Evolutionary conservation across 2,888 invertebrate genomes (phyloP).

Genomic region (Drosophila austrosaltans): DNA sequence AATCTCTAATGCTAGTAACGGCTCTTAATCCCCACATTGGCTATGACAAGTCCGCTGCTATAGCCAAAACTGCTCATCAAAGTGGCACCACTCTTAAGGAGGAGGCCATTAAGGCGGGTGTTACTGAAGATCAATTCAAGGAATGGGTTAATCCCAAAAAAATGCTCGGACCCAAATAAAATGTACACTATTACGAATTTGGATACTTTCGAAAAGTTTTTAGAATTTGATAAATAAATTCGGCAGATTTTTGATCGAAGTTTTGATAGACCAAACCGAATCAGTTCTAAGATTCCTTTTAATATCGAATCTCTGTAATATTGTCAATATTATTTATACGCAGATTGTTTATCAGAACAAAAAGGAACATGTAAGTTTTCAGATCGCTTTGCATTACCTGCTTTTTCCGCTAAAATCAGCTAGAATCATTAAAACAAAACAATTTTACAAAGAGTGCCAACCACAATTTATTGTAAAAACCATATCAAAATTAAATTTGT

Average conservation of each 20-base stretch:
- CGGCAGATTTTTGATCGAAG: too few relatives aligned
- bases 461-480: slow-evolving; percentile 13
- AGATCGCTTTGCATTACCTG: too few relatives aligned
- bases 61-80: slow-evolving; percentile 97
- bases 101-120: slow-evolving; percentile 92
- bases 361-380: too few relatives aligned
- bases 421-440: too few relatives aligned
- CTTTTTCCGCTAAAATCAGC: too few relatives aligned
- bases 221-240: too few relatives aligned
- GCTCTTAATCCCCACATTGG: slow-evolving; percentile 98
- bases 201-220: background rate
- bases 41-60: slow-evolving; percentile 97
- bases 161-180: slow-evolving; percentile 93
- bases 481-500: slow-evolving; percentile 6
- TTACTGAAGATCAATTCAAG: slow-evolving; percentile 94
- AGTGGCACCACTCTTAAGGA: slow-evolving; percentile 94
- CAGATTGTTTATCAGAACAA: too few relatives aligned
- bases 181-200: too few relatives aligned
- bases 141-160: slow-evolving; percentile 95
- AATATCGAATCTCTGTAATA: too few relatives aligned
- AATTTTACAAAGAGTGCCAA: background rate
- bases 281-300: too few relatives aligned
- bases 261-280: too few relatives aligned
- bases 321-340: too few relatives aligned
- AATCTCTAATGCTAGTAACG: slow-evolving; percentile 98